Conservation (phyloP, 1,140 invertebrate genomes). For the Megathymus violae region DNA sequence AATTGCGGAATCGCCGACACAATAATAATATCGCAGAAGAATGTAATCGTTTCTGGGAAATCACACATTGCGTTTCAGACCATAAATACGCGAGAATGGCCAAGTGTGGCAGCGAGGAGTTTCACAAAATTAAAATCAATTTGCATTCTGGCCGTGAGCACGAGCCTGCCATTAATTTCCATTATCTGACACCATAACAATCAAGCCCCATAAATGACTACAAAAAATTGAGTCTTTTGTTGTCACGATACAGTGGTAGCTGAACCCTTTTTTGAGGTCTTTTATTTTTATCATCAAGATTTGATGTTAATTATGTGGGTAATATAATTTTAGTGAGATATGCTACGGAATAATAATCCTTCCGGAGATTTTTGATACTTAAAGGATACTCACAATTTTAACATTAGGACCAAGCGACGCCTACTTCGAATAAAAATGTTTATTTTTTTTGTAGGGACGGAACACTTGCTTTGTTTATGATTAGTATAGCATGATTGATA, state of each 20-base stretch:
- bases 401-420: too few species aligned
- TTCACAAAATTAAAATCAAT: slow-evolving; percentile 42
- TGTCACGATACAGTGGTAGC: slow-evolving; percentile 10
- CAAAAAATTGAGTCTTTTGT: slow-evolving; percentile 29
- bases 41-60: slow-evolving; percentile 34
- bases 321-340: not conserved
- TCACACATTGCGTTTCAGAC: slow-evolving; percentile 21
- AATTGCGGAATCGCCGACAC: slow-evolving; percentile 7
- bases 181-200: slow-evolving; percentile 43
- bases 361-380: too few species aligned
- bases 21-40: slow-evolving; percentile 20
- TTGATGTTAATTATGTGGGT: not conserved
- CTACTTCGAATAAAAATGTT: too few species aligned
- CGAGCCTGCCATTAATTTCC: slow-evolving; percentile 42
- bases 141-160: slow-evolving; percentile 40
- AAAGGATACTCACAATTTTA: too few species aligned
- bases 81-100: slow-evolving; percentile 32
- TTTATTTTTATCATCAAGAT: not conserved
- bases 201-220: slow-evolving; percentile 38
- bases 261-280: slow-evolving; percentile 8
- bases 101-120: slow-evolving; percentile 14
- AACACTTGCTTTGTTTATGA: too few species aligned
- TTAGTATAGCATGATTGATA: too few species aligned
- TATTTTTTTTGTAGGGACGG: too few species aligned
- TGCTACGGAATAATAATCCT: too few species aligned